phyloP scores from a whole-genome alignment of 2,113 vertebrate genomes.

The Lasiurus borealis region DNA sequence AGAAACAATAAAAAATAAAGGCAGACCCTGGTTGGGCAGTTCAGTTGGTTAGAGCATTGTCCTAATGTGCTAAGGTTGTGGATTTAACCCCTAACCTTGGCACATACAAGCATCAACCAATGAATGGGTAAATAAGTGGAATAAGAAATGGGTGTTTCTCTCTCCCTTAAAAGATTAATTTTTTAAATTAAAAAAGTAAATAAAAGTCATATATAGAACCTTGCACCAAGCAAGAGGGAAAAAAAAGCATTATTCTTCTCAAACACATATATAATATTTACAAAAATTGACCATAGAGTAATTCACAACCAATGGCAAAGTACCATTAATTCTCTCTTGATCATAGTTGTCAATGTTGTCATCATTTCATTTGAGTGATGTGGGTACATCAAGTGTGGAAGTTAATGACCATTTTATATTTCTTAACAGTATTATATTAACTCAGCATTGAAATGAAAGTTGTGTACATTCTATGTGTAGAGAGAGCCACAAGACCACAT shows the following conservation, averaged over 20 bases:
- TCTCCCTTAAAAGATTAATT: neutral
- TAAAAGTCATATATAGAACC: neutral
- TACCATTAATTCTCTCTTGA: neutral
- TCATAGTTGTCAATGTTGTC: neutral
- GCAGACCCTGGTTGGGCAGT: neutral
- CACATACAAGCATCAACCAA: neutral
- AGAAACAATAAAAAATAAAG: neutral
- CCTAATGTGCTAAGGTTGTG: neutral
- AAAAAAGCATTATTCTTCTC: neutral
- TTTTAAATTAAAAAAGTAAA: neutral
- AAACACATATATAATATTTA: slow-evolving; percentile 14
- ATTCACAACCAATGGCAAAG: slow-evolving; percentile 1
- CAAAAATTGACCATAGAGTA: neutral
- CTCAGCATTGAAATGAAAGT: neutral
- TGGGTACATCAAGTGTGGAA: neutral
- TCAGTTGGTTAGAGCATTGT: neutral
- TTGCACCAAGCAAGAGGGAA: neutral
- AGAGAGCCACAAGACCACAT: neutral
- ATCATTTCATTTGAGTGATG: neutral
- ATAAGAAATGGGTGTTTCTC: neutral
- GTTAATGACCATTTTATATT: neutral
- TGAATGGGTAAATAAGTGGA: neutral
- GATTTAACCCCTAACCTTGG: neutral
- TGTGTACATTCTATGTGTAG: too few species aligned
- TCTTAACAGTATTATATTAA: neutral